Evolutionary conservation across 2,113 vertebrate genomes (phyloP), one percentile per base, ranked within the genome.

Genomic region (Martes martes): DNA sequence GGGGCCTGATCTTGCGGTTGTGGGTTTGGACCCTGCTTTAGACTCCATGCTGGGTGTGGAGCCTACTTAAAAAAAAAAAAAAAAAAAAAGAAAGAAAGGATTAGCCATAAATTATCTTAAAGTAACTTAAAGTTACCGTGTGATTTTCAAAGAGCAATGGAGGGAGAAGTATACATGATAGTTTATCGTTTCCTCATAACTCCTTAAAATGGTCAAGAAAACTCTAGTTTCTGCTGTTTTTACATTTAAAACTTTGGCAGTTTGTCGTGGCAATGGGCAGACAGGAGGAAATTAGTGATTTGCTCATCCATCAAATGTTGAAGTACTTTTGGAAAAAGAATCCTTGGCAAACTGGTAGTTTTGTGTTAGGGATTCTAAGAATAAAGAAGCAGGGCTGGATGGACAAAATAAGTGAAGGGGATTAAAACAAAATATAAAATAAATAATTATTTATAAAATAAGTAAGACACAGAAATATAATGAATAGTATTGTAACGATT

Each of bases 221-320:
- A 47, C 63, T 94, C 24, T 81, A 13, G 36, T 91, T 97, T 93
- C 74, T 93, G 45, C 39, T 28, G 42, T 83, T 91, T 96, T 85
- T 61, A 73, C 8, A 50, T 83, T 36, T 59, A 88, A 79, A 83
- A 61, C 55, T 73, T 84, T 86, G 61, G 31, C 36, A 86, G 18
- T 89, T 96, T 83, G 26, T 89, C 59, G n/a, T 95, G 86, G 36
- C 80, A 79, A 57, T 47, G 85, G 42, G 45, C 19, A 91, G 45
- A 42, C 5, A 95, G 67, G 42, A 89, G n/a, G 26, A 94, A 96
- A 94, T 47, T 33, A 69, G 23, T 78, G 83, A 97, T 94, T 86
- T 80, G n/a, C 45, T 89, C 83, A 94, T 95, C 50, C 55, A 80
- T 97, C 95, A 96, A 84, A 96, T 65, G 76, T 91, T 93, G 80